Percentiles rank a stretch among this genome's conserved stretches.
Conservation (phyloP, 2,113 vertebrate species). For the Entosphenus tridentatus region DNA sequence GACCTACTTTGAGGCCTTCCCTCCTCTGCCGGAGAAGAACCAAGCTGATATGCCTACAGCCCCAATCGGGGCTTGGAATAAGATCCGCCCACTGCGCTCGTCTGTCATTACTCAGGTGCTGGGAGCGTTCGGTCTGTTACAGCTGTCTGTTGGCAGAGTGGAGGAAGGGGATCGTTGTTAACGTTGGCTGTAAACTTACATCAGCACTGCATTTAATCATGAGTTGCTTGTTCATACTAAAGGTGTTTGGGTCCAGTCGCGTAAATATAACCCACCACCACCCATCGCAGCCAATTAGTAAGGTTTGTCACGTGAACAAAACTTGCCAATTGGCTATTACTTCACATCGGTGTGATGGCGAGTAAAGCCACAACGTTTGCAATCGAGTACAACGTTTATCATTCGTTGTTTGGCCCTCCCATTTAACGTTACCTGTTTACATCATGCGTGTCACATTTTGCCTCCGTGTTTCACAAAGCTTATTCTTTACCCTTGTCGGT, state of each 20-base stretch:
- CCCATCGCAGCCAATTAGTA: background rate
- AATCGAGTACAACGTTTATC: too few relatives aligned
- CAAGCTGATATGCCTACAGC: conserved; percentile 55
- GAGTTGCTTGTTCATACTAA: background rate
- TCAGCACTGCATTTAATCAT: background rate
- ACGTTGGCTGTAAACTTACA: background rate
- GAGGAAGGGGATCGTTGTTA: conserved; percentile 10
- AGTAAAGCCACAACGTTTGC: too few relatives aligned
- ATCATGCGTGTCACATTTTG: background rate
- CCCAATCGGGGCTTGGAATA: conserved; percentile 63
- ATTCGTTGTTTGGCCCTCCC: too few relatives aligned
- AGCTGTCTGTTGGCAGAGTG: too few relatives aligned
- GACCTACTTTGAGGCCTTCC: conserved; percentile 97
- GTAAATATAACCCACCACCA: background rate
- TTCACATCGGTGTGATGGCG: too few relatives aligned
- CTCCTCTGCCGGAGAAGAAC: conserved; percentile 85
- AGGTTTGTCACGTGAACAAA: too few relatives aligned
- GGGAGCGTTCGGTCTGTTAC: too few relatives aligned
- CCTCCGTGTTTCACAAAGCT: background rate
- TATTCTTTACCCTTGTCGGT: background rate
- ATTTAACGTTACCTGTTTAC: too few relatives aligned
- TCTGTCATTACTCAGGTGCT: conserved; percentile 90
- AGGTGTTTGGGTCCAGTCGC: background rate
- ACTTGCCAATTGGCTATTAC: too few relatives aligned
- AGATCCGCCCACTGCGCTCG: conserved; percentile 83